These are phyloP conservation scores for Neosilurus mollespiculum DNA, from an alignment of 2,797 vertebrate genomes.

Conservation along the genomic window DNA sequence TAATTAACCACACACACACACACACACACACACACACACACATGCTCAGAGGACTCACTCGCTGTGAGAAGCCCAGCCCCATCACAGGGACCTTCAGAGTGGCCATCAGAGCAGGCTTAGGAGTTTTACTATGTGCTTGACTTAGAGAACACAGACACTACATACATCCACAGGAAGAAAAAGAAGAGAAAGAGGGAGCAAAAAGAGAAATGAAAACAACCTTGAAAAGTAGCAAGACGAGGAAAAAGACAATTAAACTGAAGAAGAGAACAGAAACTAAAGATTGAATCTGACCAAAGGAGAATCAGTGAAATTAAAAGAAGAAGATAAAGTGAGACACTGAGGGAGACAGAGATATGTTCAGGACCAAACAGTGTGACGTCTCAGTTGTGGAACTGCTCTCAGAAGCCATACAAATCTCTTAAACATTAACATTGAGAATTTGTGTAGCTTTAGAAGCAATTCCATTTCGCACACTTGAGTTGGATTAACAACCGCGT, in stretches of 20 bases:
- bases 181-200: constrained; percentile 60
- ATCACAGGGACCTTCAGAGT: constrained; percentile 92
- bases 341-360: not conserved
- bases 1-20: not conserved
- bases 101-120: constrained; percentile 89
- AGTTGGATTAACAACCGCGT: not conserved
- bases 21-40: constrained; percentile 19
- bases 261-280: constrained; percentile 12
- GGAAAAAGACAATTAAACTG: constrained; percentile 23
- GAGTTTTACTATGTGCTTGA: constrained; percentile 92
- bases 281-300: not conserved
- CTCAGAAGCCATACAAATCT: not conserved
- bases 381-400: not conserved
- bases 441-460: not conserved
- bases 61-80: constrained; percentile 89
- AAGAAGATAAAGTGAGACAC: not conserved
- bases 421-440: not conserved
- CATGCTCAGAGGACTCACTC: constrained; percentile 79
- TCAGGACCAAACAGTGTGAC: not conserved
- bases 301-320: constrained; percentile 7
- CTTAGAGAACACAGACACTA: constrained; percentile 96
- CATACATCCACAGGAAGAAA: constrained; percentile 60
- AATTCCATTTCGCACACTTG: not conserved
- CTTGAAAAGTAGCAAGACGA: constrained; percentile 41
- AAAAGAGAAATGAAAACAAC: constrained; percentile 66